Conservation (phyloP, 2,888 invertebrate species). For the Sinelater perroti region DNA sequence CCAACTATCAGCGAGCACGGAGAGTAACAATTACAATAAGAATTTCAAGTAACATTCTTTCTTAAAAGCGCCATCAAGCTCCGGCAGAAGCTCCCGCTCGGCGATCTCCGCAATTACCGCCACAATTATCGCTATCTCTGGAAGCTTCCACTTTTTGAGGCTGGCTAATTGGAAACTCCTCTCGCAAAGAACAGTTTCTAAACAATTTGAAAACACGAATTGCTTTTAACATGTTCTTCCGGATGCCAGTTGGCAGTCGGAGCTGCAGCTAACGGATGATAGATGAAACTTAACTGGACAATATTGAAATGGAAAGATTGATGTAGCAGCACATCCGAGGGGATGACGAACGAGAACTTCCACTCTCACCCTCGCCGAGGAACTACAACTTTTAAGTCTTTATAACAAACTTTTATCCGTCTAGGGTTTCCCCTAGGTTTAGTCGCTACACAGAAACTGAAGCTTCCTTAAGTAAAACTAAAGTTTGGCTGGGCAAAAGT, state of each 20-base stretch:
- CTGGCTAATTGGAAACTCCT: too few species aligned
- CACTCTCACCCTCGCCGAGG: constrained; percentile 15
- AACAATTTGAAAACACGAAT: too few species aligned
- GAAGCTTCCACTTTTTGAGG: not conserved
- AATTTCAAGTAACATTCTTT: constrained; percentile 37
- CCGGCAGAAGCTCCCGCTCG: constrained; percentile 2
- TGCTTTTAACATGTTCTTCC: too few species aligned
- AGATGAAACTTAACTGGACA: not conserved
- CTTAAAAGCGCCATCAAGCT: constrained; percentile 24
- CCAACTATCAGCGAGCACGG: constrained; percentile 33
- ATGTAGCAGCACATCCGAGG: constrained; percentile 1
- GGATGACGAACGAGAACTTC: constrained; percentile 28
- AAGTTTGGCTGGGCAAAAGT: too few species aligned
- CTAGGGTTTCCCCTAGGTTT: constrained; percentile 10
- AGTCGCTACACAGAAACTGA: not conserved
- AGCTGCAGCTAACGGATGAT: not conserved
- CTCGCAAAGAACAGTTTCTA: too few species aligned
- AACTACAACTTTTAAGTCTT: constrained; percentile 27
- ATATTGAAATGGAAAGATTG: constrained; percentile 13
- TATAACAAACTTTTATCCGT: constrained; percentile 14
- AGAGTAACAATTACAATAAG: constrained; percentile 33
- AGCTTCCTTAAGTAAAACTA: too few species aligned
- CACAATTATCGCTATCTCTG: constrained; percentile 24
- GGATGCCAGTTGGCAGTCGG: too few species aligned
- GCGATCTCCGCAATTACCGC: constrained; percentile 24